A percentile compares a stretch with the other conserved stretches of the same genome.
phyloP scores from a whole-genome alignment of 1,140 invertebrate species.

The Habropoda laboriosa region DNA sequence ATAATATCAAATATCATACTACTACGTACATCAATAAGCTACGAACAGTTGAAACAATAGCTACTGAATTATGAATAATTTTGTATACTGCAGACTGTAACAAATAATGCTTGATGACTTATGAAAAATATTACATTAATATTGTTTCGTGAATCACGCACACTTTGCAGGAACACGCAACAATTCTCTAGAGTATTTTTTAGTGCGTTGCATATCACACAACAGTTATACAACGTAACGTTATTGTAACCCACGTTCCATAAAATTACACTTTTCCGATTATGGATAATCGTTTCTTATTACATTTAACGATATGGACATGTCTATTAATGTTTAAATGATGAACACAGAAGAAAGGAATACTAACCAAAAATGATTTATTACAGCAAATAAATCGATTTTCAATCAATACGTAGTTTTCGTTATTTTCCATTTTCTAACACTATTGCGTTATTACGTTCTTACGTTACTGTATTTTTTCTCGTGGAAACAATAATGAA shows the following conservation, averaged over 20 bases:
- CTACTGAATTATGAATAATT: neutral
- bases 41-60: neutral
- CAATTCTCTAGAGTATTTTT: conserved; percentile 2
- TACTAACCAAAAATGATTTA: neutral
- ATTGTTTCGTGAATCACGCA: neutral
- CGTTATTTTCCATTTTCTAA: neutral
- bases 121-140: neutral
- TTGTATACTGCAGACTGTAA: neutral
- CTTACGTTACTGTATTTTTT: rapidly evolving
- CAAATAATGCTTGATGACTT: neutral
- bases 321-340: neutral
- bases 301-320: conserved; percentile 3
- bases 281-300: conserved; percentile 3
- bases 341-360: neutral
- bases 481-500: neutral
- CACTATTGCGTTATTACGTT: rapidly evolving
- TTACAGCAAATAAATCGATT: neutral
- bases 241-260: neutral
- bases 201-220: neutral
- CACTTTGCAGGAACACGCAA: neutral
- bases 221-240: conserved; percentile 11
- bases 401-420: neutral
- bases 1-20: neutral
- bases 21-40: neutral
- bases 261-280: conserved; percentile 28